These are phyloP conservation scores for Argyrosomus regius DNA, from an alignment of 2,797 vertebrate genomes.

Conservation along the genomic window DNA sequence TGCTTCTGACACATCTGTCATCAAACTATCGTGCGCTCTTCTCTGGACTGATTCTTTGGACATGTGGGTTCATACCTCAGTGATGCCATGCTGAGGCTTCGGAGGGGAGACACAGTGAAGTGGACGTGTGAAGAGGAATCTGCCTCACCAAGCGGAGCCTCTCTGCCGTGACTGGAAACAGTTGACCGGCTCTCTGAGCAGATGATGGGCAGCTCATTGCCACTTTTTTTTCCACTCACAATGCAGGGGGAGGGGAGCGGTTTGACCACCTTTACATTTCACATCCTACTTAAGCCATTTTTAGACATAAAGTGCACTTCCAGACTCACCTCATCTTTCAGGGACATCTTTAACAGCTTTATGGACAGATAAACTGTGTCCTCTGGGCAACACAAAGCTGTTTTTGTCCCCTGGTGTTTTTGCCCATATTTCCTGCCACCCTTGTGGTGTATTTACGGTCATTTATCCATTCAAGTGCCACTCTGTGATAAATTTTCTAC, in stretches of 20 bases:
- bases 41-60: constrained; percentile 18
- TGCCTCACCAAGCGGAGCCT: constrained; percentile 34
- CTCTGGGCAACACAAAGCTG: constrained; percentile 16
- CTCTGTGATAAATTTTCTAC: constrained; percentile 28
- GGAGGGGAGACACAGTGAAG: constrained; percentile 31
- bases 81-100: constrained; percentile 10
- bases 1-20: background rate
- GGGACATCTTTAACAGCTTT: constrained; percentile 19
- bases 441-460: constrained; percentile 32
- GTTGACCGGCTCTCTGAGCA: constrained; percentile 35
- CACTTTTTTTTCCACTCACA: constrained; percentile 23
- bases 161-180: constrained; percentile 23
- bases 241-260: background rate
- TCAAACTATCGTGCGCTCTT: background rate
- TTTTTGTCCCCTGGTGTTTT: constrained; percentile 31
- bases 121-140: constrained; percentile 32
- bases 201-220: constrained; percentile 47
- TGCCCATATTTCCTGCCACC: constrained; percentile 1
- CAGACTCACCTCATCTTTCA: constrained; percentile 14
- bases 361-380: constrained; percentile 13
- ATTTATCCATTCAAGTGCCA: constrained; percentile 37
- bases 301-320: constrained; percentile 4
- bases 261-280: constrained; percentile 34
- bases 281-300: constrained; percentile 13
- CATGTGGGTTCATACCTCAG: constrained; percentile 33